These are phyloP conservation scores for Tokudaia tokunoshimensis DNA, from an alignment of 2,797 vertebrate species.

Conservation along the genomic window DNA sequence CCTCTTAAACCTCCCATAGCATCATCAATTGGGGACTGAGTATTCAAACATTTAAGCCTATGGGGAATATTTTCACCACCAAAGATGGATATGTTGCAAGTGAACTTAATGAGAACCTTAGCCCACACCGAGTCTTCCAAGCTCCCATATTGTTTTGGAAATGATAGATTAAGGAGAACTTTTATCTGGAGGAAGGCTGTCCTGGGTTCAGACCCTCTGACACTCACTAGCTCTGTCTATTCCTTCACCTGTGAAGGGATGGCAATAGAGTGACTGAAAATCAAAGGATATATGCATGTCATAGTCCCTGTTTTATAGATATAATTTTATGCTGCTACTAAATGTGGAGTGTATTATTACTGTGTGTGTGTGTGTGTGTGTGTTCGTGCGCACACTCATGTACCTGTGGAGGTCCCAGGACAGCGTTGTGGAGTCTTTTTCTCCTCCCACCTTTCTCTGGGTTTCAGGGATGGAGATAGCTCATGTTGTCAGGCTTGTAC, in stretches of 20 bases:
- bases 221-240: not conserved
- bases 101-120: not conserved
- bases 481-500: not conserved
- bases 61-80: not conserved
- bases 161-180: not conserved
- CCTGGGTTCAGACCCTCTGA: not conserved
- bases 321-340: not conserved
- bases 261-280: not conserved
- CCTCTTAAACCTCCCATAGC: not conserved
- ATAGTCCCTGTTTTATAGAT: not conserved
- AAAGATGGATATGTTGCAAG: not conserved
- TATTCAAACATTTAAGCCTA: not conserved
- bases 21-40: not conserved
- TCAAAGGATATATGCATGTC: not conserved
- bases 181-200: not conserved
- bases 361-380: not conserved
- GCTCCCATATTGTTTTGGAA: not conserved
- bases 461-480: not conserved
- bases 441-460: not conserved
- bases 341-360: not conserved
- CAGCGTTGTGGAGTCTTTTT: not conserved
- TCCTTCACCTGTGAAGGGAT: not conserved
- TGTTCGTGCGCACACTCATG: not conserved
- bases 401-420: not conserved
- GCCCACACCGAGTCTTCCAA: not conserved